Evolutionary conservation across 1,140 invertebrate genomes (phyloP), one percentile per base, ranked within the genome.

Genomic region (Dreissena polymorpha): DNA sequence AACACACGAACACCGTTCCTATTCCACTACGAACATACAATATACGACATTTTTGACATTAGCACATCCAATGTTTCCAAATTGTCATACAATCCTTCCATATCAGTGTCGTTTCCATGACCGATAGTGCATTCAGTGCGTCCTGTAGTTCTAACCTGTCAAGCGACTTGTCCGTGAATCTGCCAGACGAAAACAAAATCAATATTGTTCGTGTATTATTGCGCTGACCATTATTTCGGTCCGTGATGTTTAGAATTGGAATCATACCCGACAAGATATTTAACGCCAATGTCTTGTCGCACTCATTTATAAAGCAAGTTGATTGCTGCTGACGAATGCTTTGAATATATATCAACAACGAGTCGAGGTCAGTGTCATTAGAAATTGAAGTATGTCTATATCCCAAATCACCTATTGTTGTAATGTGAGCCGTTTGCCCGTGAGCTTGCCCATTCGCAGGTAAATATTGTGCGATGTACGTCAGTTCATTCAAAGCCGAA

Each of bases 51-150:
- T 23, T 60, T 60, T 12, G 57, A 18, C 57, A 3, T 2, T 6
- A 60, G 12, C 16, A 18, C 57, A 6, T 60, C 12, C 3, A 60
- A 10, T 6, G 16, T 3, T 18, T 18, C 57, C 3, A 60, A 5
- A 21, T 21, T n/a, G 18, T n/a, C 27, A 7, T 72, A 10, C 12
- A 72, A 49, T 18, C 70, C 70, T 72, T 51, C 16, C 70, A 72
- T 72, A 72, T 51, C 49, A 29, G 23, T 49, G 49, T 72, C 70
- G 18, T 51, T 8, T 72, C 70, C 70, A n/a, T 5, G 49, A 72
- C 70, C 70, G 50, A 72, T 72, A n/a, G n/a, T 5, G n/a, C 70
- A 72, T 49, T 29, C 16, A 12, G 10, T 27, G 50, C 10, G n/a
- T n/a, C 49, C 25, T 18, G 49, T 51, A 8, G 5, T 72, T 29